Base-by-base conservation (phyloP, 2,797 vertebrate genomes). In the Onychomys torridus region DNA sequence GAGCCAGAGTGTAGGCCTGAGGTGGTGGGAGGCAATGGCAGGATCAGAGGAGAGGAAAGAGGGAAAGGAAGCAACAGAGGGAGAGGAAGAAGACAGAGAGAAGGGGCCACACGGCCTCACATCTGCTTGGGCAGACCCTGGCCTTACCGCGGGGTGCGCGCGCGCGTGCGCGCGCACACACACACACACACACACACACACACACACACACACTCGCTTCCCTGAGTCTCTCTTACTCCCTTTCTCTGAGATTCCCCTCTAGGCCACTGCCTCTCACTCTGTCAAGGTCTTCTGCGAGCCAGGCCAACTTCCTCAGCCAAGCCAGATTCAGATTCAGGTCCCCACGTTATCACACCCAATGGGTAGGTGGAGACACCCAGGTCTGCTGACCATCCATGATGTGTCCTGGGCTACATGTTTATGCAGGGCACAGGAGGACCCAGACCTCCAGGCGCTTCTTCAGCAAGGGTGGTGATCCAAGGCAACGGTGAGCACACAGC, bases 101-200 rank as follows among this genome's bases (percentile, higher is more conserved):
- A 13, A 93, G 14, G 23, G 79, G 34, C 49, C 85, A 23, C 4
- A 23, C 6, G 86, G 84, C 43, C 86, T 75, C 82, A 61, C 29
- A 46, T 46, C n/a, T n/a, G 19, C n/a, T 19, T 83, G 17, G 12
- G 73, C 43, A n/a, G 67, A 7, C 0, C 25, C 9, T 9, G 76
- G 86, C 94, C 90, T 95, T 21, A 14, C 87, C 57, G 59, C 75
- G 65, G 34, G n/a, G n/a, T n/a, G n/a, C n/a, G n/a, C n/a, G n/a
- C n/a, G n/a, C n/a, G n/a, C n/a, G n/a, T n/a, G n/a, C n/a, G 2
- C 65, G 13, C 65, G 14, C 29, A 63, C 27, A 63, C 25, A 65
- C 63, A 65, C 63, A 65, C 29, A 12, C 63, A 65, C 27, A 61
- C 59, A 61, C 57, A 59, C 21, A 59, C 21, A 59, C 25, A 61